These are phyloP conservation scores for Gerris buenoi DNA, from an alignment of 1,140 invertebrate species.

Conservation along the genomic window DNA sequence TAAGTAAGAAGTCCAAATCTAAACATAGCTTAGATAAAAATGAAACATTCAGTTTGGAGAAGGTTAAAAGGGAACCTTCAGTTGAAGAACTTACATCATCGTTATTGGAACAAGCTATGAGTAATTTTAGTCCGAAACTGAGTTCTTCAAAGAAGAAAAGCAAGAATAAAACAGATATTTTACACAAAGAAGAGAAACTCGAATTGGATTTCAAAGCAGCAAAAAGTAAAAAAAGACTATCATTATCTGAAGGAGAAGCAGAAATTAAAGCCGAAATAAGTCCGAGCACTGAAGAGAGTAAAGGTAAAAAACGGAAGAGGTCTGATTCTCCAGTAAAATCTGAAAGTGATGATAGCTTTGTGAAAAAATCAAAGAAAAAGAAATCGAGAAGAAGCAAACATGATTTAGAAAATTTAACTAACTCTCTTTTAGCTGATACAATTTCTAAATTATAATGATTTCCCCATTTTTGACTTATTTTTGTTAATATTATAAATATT, in stretches of 20 bases:
- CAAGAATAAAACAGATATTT: background rate
- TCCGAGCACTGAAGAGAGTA: background rate
- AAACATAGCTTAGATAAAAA: too few relatives aligned
- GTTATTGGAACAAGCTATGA: background rate
- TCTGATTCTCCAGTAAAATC: background rate
- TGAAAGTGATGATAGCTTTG: background rate
- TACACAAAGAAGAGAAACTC: background rate
- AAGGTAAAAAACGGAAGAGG: background rate
- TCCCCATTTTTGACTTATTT: too few relatives aligned
- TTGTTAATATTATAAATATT: too few relatives aligned
- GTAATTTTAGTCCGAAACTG: background rate
- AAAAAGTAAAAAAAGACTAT: background rate
- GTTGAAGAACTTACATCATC: background rate
- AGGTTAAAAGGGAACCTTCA: background rate
- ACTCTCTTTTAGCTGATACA: too few relatives aligned
- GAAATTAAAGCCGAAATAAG: too few relatives aligned
- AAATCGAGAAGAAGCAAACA: background rate
- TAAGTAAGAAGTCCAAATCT: background rate
- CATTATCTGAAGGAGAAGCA: background rate
- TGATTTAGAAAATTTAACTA: background rate
- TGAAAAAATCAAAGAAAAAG: background rate
- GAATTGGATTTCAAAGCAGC: background rate
- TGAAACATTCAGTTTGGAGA: background rate
- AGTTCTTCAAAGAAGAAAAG: background rate
- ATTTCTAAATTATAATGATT: too few relatives aligned